Base-by-base conservation (phyloP, 2,113 vertebrate genomes). In the Colius striatus region DNA sequence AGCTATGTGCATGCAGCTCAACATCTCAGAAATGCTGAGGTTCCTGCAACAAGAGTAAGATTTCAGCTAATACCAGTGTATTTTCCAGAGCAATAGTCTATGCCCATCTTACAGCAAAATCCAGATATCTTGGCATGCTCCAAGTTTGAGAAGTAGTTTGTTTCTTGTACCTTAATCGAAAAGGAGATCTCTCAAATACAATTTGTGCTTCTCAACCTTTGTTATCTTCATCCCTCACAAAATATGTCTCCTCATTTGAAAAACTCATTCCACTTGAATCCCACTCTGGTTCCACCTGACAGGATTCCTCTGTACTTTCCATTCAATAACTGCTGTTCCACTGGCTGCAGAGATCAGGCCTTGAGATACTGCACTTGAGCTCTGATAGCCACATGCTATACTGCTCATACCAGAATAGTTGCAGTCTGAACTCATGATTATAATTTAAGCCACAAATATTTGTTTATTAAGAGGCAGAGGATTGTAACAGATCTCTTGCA, bases 251-350 rank as follows among this genome's bases (percentile, higher is more conserved):
- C n/a, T 67, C 58, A 92, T 32, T 66, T 88, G 91, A 74, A 93
- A 96, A 94, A 85, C 32, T 87, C 67, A 68, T 85, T 85, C 75
- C 5, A 7, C 58, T 79, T 88, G 82, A 94, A 79, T 82, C 94
- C 61, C 11, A 30, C n/a, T 72, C 45, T 26, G 29, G 77, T 90
- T 91, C 62, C 45, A 89, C 65, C 85, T 85, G 84, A 87, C 34
- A 84, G 54, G 54, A 82, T 48, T 21, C 10, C 47, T 76, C 75
- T 70, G 29, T 72, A 73, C 54, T 76, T 85, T 68, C 50, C 2
- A 4, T 73, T 51, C 54, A 63, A 93, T 63, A 53, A 23, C 4
- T 30, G 17, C 66, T 4, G 5, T 82, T 82, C 53, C 57, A 63
- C 34, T 63, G 32, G 50, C 54, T 93, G 60, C 66, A 62, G 65